phyloP scores from a whole-genome alignment of 37 sponge, comb jelly and placozoan genomes.

The Theonella swinhoei region DNA sequence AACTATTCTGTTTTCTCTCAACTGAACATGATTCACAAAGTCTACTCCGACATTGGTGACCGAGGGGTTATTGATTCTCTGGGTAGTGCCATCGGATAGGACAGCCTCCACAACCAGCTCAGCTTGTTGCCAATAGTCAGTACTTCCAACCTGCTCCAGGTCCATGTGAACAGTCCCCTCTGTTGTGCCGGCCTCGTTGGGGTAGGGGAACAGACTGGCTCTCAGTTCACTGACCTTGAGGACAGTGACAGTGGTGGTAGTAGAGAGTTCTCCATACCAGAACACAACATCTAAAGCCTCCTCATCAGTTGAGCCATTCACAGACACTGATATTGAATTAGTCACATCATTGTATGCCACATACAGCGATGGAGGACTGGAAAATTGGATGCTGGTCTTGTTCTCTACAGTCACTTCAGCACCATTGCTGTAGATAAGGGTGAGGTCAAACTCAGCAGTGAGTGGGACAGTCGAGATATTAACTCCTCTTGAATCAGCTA shows the following conservation, averaged over 20 bases:
- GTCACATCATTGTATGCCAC: neutral
- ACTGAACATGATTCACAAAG: neutral
- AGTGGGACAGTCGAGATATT: neutral
- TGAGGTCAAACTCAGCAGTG: neutral
- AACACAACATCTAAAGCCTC: neutral
- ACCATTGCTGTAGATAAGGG: conserved; percentile 4
- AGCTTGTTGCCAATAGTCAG: conserved; percentile 18
- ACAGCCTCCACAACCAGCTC: conserved; percentile 2
- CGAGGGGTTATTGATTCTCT: neutral
- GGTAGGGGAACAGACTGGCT: neutral
- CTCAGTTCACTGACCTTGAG: conserved; percentile 3
- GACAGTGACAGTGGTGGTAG: neutral
- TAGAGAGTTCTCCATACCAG: neutral
- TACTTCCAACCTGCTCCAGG: neutral
- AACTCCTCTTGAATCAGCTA: conserved; percentile 15
- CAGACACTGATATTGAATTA: neutral
- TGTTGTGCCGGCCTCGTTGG: neutral
- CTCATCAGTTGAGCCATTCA: neutral
- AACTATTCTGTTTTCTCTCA: neutral
- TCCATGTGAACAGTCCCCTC: neutral
- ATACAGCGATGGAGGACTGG: neutral
- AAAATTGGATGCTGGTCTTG: neutral
- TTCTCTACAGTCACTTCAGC: neutral
- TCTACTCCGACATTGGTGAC: neutral
- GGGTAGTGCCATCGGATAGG: conserved; percentile 16